Conservation (phyloP, 2,797 vertebrate genomes). For the Argentina silus region DNA sequence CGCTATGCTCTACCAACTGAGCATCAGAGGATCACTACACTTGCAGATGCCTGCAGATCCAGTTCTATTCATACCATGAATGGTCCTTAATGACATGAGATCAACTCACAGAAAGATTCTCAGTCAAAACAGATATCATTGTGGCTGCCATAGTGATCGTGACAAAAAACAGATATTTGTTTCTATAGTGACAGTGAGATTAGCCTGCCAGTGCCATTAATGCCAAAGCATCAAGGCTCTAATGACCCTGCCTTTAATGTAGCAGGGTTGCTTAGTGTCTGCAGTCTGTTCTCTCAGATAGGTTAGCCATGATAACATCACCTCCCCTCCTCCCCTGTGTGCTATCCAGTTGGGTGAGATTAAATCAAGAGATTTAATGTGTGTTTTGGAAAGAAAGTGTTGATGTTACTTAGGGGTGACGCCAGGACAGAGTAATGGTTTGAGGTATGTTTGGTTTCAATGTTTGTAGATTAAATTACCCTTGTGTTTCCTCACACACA, state of each 20-base stretch:
- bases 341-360: not conserved
- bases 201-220: not conserved
- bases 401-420: not conserved
- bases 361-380: not conserved
- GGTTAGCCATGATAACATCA: not conserved
- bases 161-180: not conserved
- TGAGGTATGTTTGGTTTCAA: not conserved
- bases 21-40: too few relatives aligned
- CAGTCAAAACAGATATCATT: not conserved
- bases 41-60: too few relatives aligned
- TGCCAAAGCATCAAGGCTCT: not conserved
- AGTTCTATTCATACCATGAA: not conserved
- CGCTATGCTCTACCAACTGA: too few relatives aligned
- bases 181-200: not conserved
- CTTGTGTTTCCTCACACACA: not conserved
- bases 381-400: not conserved
- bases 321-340: too few relatives aligned
- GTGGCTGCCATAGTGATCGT: not conserved
- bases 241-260: not conserved
- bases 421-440: not conserved
- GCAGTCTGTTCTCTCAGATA: not conserved
- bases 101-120: not conserved
- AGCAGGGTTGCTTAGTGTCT: not conserved
- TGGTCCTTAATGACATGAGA: not conserved
- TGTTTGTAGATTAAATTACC: not conserved